Conservation (phyloP, 2,888 invertebrate genomes). For the Toxonevra muliebris region DNA sequence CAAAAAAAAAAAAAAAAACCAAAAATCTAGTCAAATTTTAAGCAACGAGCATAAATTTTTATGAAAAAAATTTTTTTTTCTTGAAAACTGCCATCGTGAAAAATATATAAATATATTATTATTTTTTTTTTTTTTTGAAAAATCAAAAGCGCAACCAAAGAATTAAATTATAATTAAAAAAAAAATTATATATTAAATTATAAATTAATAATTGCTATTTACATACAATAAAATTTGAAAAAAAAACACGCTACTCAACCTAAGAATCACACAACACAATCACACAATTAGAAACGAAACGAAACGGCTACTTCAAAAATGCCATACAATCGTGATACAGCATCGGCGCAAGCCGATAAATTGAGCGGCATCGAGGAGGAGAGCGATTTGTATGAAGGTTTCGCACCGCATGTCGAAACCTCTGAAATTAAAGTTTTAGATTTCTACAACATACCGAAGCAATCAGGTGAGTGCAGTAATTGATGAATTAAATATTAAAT, state of each 20-base stretch:
- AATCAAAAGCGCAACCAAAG: conserved; percentile 4
- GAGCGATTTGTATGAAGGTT: conserved; percentile 80
- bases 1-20: conserved; percentile 18
- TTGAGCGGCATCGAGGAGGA: conserved; percentile 80
- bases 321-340: conserved; percentile 62
- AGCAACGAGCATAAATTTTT: neutral
- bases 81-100: neutral
- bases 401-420: conserved; percentile 83
- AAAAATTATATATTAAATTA: conserved; percentile 18
- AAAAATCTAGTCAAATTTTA: conserved; percentile 29
- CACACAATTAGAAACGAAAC: conserved; percentile 3
- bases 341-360: conserved; percentile 70
- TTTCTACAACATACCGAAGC: conserved; percentile 60
- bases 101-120: no score
- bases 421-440: conserved; percentile 73
- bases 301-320: conserved; percentile 43
- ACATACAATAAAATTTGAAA: conserved; percentile 22
- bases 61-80: neutral
- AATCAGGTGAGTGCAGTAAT: conserved; percentile 36
- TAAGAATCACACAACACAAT: conserved; percentile 31
- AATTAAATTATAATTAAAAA: conserved; percentile 27
- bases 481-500: no score
- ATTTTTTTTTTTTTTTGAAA: no score
- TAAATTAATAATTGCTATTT: conserved; percentile 18
- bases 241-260: conserved; percentile 26